Evolutionary conservation across 2,113 vertebrate genomes (phyloP).

Genomic region (Alexandromys fortis): DNA sequence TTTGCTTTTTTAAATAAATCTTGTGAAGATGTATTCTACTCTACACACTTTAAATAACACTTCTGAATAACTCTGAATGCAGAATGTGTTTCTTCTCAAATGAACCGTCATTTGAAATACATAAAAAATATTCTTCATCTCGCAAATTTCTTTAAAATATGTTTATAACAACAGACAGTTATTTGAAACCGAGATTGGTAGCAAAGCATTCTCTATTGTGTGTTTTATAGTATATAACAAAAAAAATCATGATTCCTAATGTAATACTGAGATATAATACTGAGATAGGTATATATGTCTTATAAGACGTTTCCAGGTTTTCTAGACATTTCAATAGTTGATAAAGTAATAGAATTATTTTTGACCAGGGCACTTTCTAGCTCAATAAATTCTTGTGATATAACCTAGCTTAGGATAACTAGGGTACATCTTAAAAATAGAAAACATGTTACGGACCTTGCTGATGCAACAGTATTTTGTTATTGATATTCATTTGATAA

Average conservation of each 20-base stretch:
- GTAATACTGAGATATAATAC: neutral
- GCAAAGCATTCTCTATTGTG: neutral
- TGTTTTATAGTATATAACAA: neutral
- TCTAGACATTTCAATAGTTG: neutral
- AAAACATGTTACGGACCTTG: neutral
- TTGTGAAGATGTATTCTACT: neutral
- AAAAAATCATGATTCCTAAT: neutral
- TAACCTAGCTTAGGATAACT: neutral
- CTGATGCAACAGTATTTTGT: neutral
- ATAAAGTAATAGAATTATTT: neutral
- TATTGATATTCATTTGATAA: neutral
- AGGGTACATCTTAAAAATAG: neutral
- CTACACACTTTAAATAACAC: neutral
- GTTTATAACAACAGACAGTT: neutral
- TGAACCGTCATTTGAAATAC: neutral
- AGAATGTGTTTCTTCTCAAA: neutral
- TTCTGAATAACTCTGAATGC: constrained; percentile 6
- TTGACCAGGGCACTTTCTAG: neutral
- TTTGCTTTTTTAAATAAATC: constrained; percentile 39
- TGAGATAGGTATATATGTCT: neutral
- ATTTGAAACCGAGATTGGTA: neutral
- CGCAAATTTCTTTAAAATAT: constrained; percentile 11
- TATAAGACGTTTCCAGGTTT: rapidly evolving
- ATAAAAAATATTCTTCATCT: neutral
- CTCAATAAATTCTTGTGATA: neutral